Evolutionary conservation across 2,113 vertebrate genomes (phyloP).

Genomic region (Willisornis vidua): DNA sequence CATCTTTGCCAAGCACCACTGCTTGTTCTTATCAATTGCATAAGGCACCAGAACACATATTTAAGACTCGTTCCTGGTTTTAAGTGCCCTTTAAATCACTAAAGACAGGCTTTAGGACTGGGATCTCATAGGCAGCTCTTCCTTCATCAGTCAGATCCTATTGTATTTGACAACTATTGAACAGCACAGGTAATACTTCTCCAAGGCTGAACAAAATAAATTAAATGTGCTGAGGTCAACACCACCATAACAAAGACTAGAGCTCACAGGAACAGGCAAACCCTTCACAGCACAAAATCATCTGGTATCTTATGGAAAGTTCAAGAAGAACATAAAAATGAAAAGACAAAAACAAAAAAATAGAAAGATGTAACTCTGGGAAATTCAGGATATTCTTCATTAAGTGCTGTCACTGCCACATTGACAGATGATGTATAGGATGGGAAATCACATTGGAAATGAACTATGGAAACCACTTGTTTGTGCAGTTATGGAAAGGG

Average conservation of each 20-base stretch:
- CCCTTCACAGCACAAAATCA: conserved; percentile 4
- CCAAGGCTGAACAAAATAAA: conserved; percentile 15
- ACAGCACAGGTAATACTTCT: background rate
- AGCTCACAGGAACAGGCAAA: background rate
- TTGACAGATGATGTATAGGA: background rate
- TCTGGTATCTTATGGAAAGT: background rate
- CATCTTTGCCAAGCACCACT: background rate
- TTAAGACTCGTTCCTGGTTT: background rate
- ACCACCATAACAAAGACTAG: background rate
- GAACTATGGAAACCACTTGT: background rate
- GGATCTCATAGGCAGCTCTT: background rate
- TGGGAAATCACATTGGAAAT: background rate
- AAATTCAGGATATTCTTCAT: background rate
- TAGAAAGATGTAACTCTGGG: background rate
- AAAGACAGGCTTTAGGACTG: background rate
- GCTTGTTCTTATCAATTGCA: background rate
- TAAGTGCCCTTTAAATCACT: background rate
- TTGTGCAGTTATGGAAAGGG: background rate
- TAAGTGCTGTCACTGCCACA: background rate
- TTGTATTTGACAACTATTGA: background rate
- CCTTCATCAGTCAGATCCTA: conserved; percentile 15
- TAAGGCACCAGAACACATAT: background rate
- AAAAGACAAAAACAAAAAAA: background rate
- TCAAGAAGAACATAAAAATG: background rate
- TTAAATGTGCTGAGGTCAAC: background rate